Evolutionary conservation across 2,888 invertebrate genomes (phyloP), one percentile per base, ranked within the genome.

Genomic region (Drosophila phalerata): DNA sequence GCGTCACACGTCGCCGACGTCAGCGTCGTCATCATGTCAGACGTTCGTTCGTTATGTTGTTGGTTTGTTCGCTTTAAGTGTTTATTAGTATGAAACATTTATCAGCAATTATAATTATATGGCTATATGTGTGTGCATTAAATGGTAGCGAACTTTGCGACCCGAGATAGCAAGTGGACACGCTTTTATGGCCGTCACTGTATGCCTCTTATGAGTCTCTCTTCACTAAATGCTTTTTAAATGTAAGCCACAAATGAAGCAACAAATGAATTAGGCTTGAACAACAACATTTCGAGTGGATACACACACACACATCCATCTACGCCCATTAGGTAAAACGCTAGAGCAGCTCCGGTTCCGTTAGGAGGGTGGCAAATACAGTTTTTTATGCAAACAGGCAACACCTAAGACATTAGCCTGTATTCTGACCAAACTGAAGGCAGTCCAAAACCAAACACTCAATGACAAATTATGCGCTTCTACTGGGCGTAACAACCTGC

Each of bases 41-140:
- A 66, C 65, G 51, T 61, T 40, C 40, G 60, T 51, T 42, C 55
- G 32, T 37, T 8, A 25, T 25, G 25, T 52, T 47, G 52, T 49
- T 30, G 13, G 30, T 49, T 77, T 71, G 77, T 67, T 81, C 64
- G 79, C 73, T 79, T 79, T 81, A 83, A 73, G 88, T 88, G 88
- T 85, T 85, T 85, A 86, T 84, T 84, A 84, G 87, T 86, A 84
- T 76, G 79, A 83, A 83, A 79, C 90, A 90, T 90, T 90, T 90
- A 90, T 91, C 91, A 91, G 91, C 89, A 90, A 91, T 91, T 90
- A 91, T 90, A 90, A 90, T 91, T 91, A 84, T 90, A 81, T 79
- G 86, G 73, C 81, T 63, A 65, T 76, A 70, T 76, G 74, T 79
- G 78, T 76, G 81, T 81, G 78, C 76, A 90, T 90, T 90, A 89